Base-by-base conservation (phyloP, 1,140 invertebrate genomes). In the Battus philenor region DNA sequence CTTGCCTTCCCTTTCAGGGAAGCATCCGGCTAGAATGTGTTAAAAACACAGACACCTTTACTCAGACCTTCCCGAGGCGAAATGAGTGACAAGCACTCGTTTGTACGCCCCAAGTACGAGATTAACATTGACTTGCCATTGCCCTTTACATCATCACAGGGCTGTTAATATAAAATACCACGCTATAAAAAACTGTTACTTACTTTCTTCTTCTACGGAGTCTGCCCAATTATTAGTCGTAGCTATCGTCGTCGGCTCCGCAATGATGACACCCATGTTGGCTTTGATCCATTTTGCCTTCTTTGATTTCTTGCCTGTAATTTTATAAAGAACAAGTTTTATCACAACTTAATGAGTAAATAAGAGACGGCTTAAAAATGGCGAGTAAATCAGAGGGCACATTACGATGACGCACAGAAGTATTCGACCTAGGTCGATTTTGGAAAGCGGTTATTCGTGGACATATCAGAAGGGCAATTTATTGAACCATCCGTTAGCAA, bases 41-140 rank as follows among this genome's bases (percentile, higher is more conserved):
- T 22, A 36, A 46, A 59, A 56, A 64, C 75, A 74, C 71, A 67
- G 44, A 51, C 69, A 77, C 80, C 79, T 72, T 77, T 81, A 44
- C 85, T 87, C 85, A 87, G 85, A 87, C 85, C 85, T 87, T 87
- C 83, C 85, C 85, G 83, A 64, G 85, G 72, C 60, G 64, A 24
- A 64, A 17, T 45, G 70, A 83, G 79, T 67, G 70, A 87, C 63
- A 41, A 59, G 38, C 72, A 68, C 81, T 61, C 81, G 82, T 55
- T 11, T 47, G 86, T 85, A 66, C 63, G 58, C 71, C 86, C 86
- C 86, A 85, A 65, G 71, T 86, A 86, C 82, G 82, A 87, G 83
- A 86, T 87, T 86, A 77, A 72, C 76, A 79, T 86, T 82, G 81
- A 55, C 82, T 59, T 59, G 66, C 74, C 73, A 61, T 82, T 81